Base-by-base conservation (phyloP, 2,113 vertebrate genomes). In the Lota lota region DNA sequence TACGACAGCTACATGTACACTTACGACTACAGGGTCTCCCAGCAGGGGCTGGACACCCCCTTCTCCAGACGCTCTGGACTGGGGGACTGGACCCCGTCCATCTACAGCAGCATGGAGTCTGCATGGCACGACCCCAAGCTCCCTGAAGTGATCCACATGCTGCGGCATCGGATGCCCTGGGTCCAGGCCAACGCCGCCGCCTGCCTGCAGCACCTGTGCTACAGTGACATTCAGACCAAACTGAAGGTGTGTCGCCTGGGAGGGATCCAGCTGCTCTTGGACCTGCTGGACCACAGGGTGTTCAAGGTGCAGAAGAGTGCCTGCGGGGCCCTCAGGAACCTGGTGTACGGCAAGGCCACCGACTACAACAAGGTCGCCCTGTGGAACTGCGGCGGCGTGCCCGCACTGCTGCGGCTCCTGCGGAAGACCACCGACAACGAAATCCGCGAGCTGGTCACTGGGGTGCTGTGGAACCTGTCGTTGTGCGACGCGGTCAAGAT, bases 321-420 rank as follows among this genome's bases (percentile, higher is more conserved):
- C 36, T 99, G 97, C 0, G 97, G 97, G 5, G 96, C 97, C 0
- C 91, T 99, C 76, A 92, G 96, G 78, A 99, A 99, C 86, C 93
- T 99, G 1, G 97, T 99, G 54, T 99, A 96, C 0, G 93, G 97
- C 2, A 99, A 97, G 72, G 97, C 95, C 66, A 99, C 96, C 0
- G 97, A 99, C 61, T 95, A 95, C 87, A 99, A 99, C 92, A 99
- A 99, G 87, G 94, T 98, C 85, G 95, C 96, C 0, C 94, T 99
- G 93, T 95, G 96, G 89, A 98, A 99, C 28, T 95, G 96, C 6
- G 96, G 96, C 0, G 97, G 97, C 1, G 93, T 99, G 12, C 95
- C 96, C 1, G 97, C 97, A 4, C 92, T 99, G 51, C 87, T 98
- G 72, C 92, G 96, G 7, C 86, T 99, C 79, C 85, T 99, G 85